Percentiles rank a stretch among this genome's conserved stretches.
phyloP scores from a whole-genome alignment of 1,140 invertebrate species.

The Atta texana region DNA sequence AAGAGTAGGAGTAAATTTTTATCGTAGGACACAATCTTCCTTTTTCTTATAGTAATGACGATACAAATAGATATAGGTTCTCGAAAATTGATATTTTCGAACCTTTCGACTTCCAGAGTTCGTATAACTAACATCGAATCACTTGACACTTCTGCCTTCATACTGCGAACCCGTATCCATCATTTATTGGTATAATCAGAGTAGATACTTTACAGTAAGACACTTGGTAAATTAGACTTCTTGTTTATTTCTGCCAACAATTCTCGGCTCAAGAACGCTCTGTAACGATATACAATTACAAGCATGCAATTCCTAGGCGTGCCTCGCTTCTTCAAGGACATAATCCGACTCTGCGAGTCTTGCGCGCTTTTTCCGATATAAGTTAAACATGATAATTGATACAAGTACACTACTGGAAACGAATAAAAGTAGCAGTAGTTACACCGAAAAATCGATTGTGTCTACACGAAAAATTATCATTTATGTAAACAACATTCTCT shows the following conservation, averaged over 20 bases:
- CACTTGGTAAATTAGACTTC: conserved; percentile 63
- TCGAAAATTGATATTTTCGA: conserved; percentile 38
- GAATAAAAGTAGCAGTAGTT: not conserved
- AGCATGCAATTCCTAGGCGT: conserved; percentile 41
- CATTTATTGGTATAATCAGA: conserved; percentile 47
- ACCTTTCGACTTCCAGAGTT: conserved; percentile 31
- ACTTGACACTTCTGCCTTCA: conserved; percentile 6
- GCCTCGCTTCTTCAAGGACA: conserved; percentile 37
- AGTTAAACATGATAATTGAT: not conserved
- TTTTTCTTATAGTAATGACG: conserved; percentile 32
- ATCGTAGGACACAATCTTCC: conserved; percentile 26
- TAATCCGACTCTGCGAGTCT: conserved; percentile 43
- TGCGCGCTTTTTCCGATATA: conserved; percentile 7
- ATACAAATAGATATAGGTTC: conserved; percentile 49
- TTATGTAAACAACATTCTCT: not conserved
- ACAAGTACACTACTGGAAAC: not conserved
- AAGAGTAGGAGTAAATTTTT: conserved; percentile 36
- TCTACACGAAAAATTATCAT: not conserved
- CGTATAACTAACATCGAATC: conserved; percentile 27
- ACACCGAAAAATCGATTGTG: conserved; percentile 12
- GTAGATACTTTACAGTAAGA: conserved; percentile 60
- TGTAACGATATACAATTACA: conserved; percentile 46
- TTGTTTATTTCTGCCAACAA: conserved; percentile 63
- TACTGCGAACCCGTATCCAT: conserved; percentile 48
- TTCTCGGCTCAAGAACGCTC: conserved; percentile 42